Evolutionary conservation across 2,888 invertebrate species (phyloP).

Genomic region (Phortica magna): DNA sequence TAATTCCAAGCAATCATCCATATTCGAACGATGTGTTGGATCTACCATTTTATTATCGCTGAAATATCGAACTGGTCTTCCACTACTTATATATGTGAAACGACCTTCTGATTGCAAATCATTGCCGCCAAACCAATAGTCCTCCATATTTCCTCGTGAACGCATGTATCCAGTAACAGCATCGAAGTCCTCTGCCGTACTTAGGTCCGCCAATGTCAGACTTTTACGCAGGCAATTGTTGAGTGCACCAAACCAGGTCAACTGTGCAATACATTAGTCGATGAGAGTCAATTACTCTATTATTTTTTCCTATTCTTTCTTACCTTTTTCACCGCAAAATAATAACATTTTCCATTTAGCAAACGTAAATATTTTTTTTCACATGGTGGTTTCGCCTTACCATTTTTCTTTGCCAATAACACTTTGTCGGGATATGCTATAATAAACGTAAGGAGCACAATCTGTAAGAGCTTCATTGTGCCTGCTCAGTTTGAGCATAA

Average conservation of each 20-base stretch:
- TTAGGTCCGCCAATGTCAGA: slow-evolving; percentile 54
- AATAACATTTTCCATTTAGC: slow-evolving; percentile 57
- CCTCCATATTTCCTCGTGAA: slow-evolving; percentile 48
- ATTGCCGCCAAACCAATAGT: slow-evolving; percentile 62
- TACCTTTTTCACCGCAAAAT: slow-evolving; percentile 54
- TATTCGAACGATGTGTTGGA: slow-evolving; percentile 53
- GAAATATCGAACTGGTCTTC: slow-evolving; percentile 44
- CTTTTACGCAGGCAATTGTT: slow-evolving; percentile 61
- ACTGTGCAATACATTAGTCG: slow-evolving; percentile 37
- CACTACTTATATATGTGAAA: slow-evolving; percentile 59
- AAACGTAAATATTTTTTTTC: slow-evolving; percentile 50
- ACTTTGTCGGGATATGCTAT: slow-evolving; percentile 48
- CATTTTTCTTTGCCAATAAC: slow-evolving; percentile 14
- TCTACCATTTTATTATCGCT: slow-evolving; percentile 46
- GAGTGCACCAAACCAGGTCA: slow-evolving; percentile 61
- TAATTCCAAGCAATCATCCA: slow-evolving; percentile 62
- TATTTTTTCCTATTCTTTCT: not conserved
- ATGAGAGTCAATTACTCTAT: not conserved
- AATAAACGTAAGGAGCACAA: slow-evolving; percentile 54
- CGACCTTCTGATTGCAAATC: slow-evolving; percentile 56
- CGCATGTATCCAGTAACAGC: slow-evolving; percentile 43
- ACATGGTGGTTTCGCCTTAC: slow-evolving; percentile 47
- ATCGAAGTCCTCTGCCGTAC: slow-evolving; percentile 45
- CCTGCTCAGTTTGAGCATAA: slow-evolving; percentile 36
- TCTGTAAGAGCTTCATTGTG: slow-evolving; percentile 56